Base-by-base conservation (phyloP, 35 echinoderm and acorn worm genomes). In the Apostichopus parvimensis region DNA sequence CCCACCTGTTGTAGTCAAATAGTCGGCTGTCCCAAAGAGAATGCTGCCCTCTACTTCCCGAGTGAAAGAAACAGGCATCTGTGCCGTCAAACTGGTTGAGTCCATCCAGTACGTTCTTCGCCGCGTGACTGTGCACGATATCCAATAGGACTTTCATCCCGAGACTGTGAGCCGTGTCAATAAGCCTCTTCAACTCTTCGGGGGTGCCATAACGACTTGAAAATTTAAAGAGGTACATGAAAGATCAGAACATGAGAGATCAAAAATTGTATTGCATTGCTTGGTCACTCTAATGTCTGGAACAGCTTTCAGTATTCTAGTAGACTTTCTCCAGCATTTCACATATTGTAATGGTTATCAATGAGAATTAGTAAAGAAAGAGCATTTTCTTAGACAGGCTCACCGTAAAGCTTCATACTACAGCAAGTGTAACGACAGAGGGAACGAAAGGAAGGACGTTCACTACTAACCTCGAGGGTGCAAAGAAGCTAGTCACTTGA, bases 401-500 rank as follows among this genome's bases (percentile, higher is more conserved):
- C 34, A 45, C 34, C 0, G 2, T 45, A 45, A 45, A 45, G 34
- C 34, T 45, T 45, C 34, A 45, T 45, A 45, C 34, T 45, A 45
- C 34, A 45, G 34, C 34, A 28, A 28, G 22, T n/a, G n/a, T n/a
- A n/a, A n/a, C n/a, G n/a, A 45, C 34, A 45, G 0, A 45, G 34
- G 34, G 34, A 45, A 45, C 3, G 4, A 45, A 2, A 15, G 20
- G 56, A 45, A 45, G 34, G 34, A 45, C 34, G 34, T 45, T 4
- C 2, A n/a, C 34, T 45, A 45, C 34, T 57, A 73, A 98, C 96
- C 96, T 98, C 83, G 96, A 95, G 52, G 96, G 73, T 73, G 94
- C 96, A 98, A 95, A 98, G 90, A 98, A 98, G 90, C 92, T 98
- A 52, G 96, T 98, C 17, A 98, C 96, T 77, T 98, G 96, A 56